These are phyloP conservation scores for Mantis religiosa DNA, from an alignment of 2,888 invertebrate species.

Conservation along the genomic window DNA sequence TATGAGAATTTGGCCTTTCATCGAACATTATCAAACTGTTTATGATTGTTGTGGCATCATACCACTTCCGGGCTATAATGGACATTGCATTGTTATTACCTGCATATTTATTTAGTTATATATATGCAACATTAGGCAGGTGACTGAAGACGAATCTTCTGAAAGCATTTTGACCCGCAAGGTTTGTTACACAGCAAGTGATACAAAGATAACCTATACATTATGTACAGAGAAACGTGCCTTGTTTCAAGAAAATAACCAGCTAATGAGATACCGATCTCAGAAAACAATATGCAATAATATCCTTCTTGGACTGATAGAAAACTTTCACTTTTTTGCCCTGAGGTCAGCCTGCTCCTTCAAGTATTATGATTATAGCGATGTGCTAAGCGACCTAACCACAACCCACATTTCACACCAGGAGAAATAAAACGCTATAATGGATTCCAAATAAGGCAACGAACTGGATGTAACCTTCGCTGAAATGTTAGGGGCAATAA, in stretches of 20 bases:
- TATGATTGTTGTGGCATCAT: too few relatives aligned
- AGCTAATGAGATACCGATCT: background rate
- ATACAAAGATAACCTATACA: background rate
- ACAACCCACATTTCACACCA: background rate
- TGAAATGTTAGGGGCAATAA: background rate
- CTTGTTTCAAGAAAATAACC: background rate
- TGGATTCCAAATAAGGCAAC: background rate
- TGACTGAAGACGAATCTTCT: background rate
- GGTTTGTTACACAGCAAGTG: background rate
- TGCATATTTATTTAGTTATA: too few relatives aligned
- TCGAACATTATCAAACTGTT: too few relatives aligned
- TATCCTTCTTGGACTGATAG: background rate
- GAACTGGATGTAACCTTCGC: background rate
- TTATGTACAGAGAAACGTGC: background rate
- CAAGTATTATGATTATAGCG: background rate
- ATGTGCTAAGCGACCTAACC: background rate
- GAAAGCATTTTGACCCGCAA: background rate
- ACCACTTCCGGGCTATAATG: too few relatives aligned
- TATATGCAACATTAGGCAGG: too few relatives aligned
- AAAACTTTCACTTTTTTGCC: background rate
- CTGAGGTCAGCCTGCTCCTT: background rate
- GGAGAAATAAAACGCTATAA: background rate
- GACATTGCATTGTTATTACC: too few relatives aligned
- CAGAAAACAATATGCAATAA: background rate
- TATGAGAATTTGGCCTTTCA: too few relatives aligned